Conservation (phyloP, 2,888 invertebrate species). For the Venusia cambrica region DNA sequence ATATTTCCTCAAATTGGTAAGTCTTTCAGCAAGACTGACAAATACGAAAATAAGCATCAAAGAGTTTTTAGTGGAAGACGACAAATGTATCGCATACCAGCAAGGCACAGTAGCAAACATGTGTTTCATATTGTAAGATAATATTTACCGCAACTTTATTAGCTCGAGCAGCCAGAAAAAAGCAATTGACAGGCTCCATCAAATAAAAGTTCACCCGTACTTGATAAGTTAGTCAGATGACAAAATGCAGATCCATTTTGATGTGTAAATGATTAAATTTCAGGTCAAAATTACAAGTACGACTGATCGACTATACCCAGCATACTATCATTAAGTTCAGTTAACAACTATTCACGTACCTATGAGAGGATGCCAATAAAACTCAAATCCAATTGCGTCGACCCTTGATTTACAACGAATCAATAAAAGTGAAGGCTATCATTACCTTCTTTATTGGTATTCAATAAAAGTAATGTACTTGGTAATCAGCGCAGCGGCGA, state of each 20-base stretch:
- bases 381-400: constrained; percentile 74
- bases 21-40: constrained; percentile 68
- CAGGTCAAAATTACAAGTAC: constrained; percentile 1
- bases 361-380: constrained; percentile 69
- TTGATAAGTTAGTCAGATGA: not conserved
- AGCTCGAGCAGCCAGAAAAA: constrained; percentile 61
- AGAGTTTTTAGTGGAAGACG: constrained; percentile 74
- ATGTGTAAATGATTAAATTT: constrained; percentile 4
- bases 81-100: constrained; percentile 73
- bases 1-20: constrained; percentile 76
- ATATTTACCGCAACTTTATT: constrained; percentile 76
- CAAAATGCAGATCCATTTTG: constrained; percentile 3
- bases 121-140: constrained; percentile 77
- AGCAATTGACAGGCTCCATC: constrained; percentile 55
- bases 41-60: constrained; percentile 80
- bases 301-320: constrained; percentile 29
- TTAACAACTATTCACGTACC: constrained; percentile 61
- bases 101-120: constrained; percentile 70
- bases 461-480: constrained; percentile 75
- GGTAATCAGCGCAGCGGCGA: constrained; percentile 53
- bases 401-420: constrained; percentile 76
- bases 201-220: constrained; percentile 33
- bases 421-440: constrained; percentile 76
- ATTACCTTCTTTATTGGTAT: constrained; percentile 72
- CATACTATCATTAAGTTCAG: constrained; percentile 58